A percentile compares a stretch with the other conserved stretches of the same genome.
phyloP scores from a whole-genome alignment of 2,797 vertebrate species.

The Merluccius polli region DNA sequence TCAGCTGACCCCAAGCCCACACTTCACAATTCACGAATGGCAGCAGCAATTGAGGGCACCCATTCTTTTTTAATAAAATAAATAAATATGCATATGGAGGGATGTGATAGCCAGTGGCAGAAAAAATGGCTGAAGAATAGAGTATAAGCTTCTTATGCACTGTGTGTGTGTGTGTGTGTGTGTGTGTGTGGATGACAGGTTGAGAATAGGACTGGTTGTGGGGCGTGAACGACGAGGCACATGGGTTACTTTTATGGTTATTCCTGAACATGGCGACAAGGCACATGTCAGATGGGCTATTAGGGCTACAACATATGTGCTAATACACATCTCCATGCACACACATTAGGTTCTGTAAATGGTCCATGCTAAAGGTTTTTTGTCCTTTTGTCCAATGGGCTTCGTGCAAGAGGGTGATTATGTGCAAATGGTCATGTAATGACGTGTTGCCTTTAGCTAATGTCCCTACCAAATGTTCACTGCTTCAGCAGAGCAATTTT shows the following conservation, averaged over 20 bases:
- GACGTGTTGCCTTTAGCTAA: slow-evolving; percentile 63
- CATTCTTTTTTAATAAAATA: background rate
- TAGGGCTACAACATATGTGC: slow-evolving; percentile 52
- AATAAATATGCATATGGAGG: background rate
- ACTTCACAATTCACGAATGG: too few relatives aligned
- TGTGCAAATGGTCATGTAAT: slow-evolving; percentile 65
- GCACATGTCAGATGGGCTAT: slow-evolving; percentile 62
- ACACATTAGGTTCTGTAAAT: slow-evolving; percentile 45
- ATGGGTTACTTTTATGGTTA: slow-evolving; percentile 55
- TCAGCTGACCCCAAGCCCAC: too few relatives aligned
- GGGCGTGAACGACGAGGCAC: slow-evolving; percentile 33
- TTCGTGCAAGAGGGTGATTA: slow-evolving; percentile 66
- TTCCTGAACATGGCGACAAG: slow-evolving; percentile 57
- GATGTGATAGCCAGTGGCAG: background rate
- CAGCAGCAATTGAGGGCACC: too few relatives aligned
- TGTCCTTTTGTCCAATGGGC: slow-evolving; percentile 52
- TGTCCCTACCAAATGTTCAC: slow-evolving; percentile 58
- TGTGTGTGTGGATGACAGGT: background rate
- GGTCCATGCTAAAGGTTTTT: slow-evolving; percentile 45
- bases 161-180: background rate
- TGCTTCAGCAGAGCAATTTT: slow-evolving; percentile 46
- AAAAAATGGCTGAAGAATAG: background rate
- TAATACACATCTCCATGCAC: slow-evolving; percentile 28
- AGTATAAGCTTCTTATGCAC: background rate
- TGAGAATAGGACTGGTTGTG: slow-evolving; percentile 3